Conservation (phyloP, 1,140 invertebrate species). For the Apis laboriosa region DNA sequence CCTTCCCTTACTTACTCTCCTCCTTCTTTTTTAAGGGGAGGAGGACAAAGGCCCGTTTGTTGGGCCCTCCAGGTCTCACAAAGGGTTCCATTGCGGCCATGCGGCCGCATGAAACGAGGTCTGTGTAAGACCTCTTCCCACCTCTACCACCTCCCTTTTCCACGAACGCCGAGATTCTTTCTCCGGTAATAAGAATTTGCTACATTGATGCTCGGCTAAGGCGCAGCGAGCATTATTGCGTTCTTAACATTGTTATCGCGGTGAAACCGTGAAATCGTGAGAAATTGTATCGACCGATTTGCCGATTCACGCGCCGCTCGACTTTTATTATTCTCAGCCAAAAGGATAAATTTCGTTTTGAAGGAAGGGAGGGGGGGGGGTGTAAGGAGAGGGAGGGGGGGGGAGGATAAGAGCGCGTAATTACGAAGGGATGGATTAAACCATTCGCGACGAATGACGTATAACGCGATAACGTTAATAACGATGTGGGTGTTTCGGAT, state of each 20-base stretch:
- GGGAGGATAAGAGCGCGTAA: too few species aligned
- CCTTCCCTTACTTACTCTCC: conserved; percentile 11
- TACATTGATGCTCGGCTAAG: conserved; percentile 13
- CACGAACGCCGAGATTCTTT: conserved; percentile 15
- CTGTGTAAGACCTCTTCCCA: conserved; percentile 24
- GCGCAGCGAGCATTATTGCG: background rate
- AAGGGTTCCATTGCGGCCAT: conserved; percentile 64
- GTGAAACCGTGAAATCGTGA: background rate
- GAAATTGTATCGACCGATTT: background rate
- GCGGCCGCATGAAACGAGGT: conserved; percentile 48
- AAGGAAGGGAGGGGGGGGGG: too few species aligned
- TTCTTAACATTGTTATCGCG: background rate
- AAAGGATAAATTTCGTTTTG: too few species aligned
- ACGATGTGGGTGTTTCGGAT: too few species aligned
- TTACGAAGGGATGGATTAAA: too few species aligned
- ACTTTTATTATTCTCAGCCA: too few species aligned
- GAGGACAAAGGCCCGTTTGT: conserved; percentile 71
- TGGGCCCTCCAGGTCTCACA: conserved; percentile 61
- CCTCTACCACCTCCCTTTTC: conserved; percentile 35
- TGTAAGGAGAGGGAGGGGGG: too few species aligned
- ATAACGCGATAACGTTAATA: too few species aligned
- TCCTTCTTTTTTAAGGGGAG: conserved; percentile 40
- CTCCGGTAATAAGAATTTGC: conserved; percentile 37
- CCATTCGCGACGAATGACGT: too few species aligned
- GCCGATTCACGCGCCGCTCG: too few species aligned